These are phyloP conservation scores for Lateolabrax maculatus DNA, from an alignment of 2,797 vertebrate species.

Conservation along the genomic window DNA sequence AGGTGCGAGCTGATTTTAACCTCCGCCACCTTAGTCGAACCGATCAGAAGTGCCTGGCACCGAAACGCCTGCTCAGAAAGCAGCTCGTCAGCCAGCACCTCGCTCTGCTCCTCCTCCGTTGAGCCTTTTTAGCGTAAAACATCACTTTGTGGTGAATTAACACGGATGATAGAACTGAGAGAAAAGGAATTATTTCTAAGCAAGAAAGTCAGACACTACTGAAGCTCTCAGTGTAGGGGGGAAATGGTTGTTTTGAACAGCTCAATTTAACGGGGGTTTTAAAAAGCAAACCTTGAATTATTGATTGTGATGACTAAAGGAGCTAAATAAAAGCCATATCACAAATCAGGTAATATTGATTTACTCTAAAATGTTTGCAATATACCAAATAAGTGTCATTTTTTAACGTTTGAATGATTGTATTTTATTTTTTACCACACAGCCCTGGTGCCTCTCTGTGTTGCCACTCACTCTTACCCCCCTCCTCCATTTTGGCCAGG, in stretches of 20 bases:
- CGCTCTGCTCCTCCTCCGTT: not conserved
- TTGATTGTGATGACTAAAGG: not conserved
- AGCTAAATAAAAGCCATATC: not conserved
- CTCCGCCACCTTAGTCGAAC: not conserved
- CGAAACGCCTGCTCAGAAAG: not conserved
- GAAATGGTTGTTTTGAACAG: not conserved
- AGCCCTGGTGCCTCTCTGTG: slow-evolving; percentile 11
- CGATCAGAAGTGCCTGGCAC: not conserved
- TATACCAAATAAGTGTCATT: not conserved
- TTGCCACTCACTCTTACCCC: slow-evolving; percentile 22
- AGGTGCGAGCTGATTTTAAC: slow-evolving; percentile 11
- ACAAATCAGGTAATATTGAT: not conserved
- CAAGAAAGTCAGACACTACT: not conserved
- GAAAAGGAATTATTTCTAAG: not conserved
- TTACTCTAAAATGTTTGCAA: not conserved
- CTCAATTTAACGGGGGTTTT: not conserved
- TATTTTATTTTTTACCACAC: not conserved
- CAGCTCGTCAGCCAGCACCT: not conserved
- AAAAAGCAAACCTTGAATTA: not conserved
- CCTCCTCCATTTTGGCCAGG: slow-evolving; percentile 68
- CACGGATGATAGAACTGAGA: not conserved
- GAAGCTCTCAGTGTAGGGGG: not conserved
- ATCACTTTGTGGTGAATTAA: not conserved
- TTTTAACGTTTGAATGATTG: not conserved
- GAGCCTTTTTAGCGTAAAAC: not conserved